Percentiles rank a stretch among this genome's conserved stretches.
phyloP scores from a whole-genome alignment of 2,113 vertebrate genomes.

The Mus musculus region DNA sequence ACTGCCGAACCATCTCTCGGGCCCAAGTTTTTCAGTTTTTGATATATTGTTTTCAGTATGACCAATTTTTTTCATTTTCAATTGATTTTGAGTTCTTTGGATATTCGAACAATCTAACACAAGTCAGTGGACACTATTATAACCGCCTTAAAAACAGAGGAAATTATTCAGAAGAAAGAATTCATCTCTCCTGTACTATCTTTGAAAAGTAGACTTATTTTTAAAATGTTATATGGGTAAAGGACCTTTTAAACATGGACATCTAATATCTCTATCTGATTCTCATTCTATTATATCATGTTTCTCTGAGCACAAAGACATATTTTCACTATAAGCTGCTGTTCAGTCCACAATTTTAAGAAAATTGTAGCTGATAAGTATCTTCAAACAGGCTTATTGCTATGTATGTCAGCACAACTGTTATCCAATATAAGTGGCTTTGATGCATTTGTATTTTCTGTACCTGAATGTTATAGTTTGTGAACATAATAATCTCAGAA shows the following conservation, averaged over 20 bases:
- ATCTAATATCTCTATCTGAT: slow-evolving; percentile 11
- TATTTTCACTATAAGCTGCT: neutral
- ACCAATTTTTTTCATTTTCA: neutral
- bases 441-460: neutral
- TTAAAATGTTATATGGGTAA: neutral
- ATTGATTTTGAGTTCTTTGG: neutral
- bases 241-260: slow-evolving; percentile 46
- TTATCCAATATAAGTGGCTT: slow-evolving; percentile 47
- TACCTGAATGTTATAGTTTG: slow-evolving; percentile 10
- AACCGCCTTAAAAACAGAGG: neutral
- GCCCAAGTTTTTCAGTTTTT: neutral
- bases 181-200: neutral
- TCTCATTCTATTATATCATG: neutral
- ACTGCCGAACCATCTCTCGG: neutral
- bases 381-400: slow-evolving; percentile 27
- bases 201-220: slow-evolving; percentile 38
- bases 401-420: slow-evolving; percentile 20
- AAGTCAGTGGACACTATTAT: neutral
- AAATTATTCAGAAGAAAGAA: neutral
- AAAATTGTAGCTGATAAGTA: slow-evolving; percentile 55
- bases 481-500: slow-evolving; percentile 42
- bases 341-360: slow-evolving; percentile 25
- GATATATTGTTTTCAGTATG: neutral
- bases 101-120: neutral
- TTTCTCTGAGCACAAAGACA: slow-evolving; percentile 34